These are phyloP conservation scores for Drosophila tanythrix DNA, from an alignment of 2,888 invertebrate genomes.

Conservation along the genomic window DNA sequence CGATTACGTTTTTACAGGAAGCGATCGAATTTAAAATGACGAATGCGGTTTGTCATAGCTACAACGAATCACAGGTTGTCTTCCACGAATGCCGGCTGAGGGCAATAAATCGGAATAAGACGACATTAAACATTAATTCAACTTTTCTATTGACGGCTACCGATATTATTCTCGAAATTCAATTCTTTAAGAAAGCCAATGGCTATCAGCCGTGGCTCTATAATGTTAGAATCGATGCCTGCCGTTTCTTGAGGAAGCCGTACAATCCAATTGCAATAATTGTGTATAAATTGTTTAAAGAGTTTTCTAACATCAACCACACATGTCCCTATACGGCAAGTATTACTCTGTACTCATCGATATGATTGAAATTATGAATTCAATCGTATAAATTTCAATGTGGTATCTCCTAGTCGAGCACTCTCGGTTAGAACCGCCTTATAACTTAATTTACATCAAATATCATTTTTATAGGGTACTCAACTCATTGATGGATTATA, in stretches of 20 bases:
- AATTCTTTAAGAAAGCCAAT: background rate
- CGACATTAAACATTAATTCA: constrained; percentile 7
- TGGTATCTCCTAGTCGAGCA: background rate
- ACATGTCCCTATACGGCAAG: background rate
- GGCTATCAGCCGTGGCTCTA: background rate
- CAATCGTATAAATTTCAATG: background rate
- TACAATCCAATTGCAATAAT: accelerated
- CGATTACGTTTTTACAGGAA: background rate
- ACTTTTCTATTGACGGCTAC: accelerated
- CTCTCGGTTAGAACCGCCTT: accelerated
- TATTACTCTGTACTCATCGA: background rate
- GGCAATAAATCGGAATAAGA: constrained; percentile 26
- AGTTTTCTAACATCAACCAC: background rate
- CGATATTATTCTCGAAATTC: accelerated
- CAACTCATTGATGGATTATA: background rate
- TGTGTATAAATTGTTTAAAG: background rate
- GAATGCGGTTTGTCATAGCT: constrained; percentile 11
- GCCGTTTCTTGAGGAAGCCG: background rate
- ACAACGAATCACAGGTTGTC: constrained; percentile 7
- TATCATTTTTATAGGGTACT: background rate
- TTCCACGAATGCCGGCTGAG: constrained; percentile 16
- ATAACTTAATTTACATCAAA: background rate
- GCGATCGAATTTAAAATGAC: constrained; percentile 26
- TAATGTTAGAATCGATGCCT: accelerated
- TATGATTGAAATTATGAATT: background rate